Percentiles rank a stretch among this genome's conserved stretches.
phyloP scores from a whole-genome alignment of 2,888 invertebrate genomes.

The Pyrochroa serraticornis region DNA sequence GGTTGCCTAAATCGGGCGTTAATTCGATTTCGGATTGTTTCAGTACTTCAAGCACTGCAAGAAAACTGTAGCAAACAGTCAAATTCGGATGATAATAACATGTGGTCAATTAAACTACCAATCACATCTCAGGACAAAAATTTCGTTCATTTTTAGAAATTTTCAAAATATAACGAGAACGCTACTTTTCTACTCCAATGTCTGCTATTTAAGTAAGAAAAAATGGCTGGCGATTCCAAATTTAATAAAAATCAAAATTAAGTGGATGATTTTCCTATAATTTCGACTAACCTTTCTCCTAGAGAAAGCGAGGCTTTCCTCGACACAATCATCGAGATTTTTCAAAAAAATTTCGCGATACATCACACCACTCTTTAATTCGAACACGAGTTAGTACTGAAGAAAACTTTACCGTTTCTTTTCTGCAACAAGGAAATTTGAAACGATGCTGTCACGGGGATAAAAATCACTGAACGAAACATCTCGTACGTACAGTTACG shows the following conservation, averaged over 20 bases:
- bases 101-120: too few species aligned
- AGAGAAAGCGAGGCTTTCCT: slow-evolving; percentile 36
- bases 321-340: slow-evolving; percentile 41
- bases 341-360: slow-evolving; percentile 44
- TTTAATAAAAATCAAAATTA: too few species aligned
- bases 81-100: too few species aligned
- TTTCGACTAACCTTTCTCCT: slow-evolving; percentile 30
- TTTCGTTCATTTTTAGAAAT: too few species aligned
- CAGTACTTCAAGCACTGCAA: too few species aligned
- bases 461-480: background rate
- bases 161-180: too few species aligned
- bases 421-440: background rate
- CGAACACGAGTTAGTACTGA: background rate
- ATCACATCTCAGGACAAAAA: too few species aligned
- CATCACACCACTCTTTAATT: slow-evolving; percentile 27
- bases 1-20: too few species aligned
- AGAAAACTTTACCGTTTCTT: background rate
- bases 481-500: slow-evolving; percentile 16
- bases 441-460: slow-evolving; percentile 3
- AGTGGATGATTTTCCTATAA: too few species aligned
- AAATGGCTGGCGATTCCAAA: background rate
- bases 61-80: too few species aligned
- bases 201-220: background rate
- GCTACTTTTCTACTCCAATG: too few species aligned
- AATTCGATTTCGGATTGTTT: too few species aligned